These are phyloP conservation scores for Melipona beecheii DNA, from an alignment of 2,888 invertebrate species.

Conservation along the genomic window DNA sequence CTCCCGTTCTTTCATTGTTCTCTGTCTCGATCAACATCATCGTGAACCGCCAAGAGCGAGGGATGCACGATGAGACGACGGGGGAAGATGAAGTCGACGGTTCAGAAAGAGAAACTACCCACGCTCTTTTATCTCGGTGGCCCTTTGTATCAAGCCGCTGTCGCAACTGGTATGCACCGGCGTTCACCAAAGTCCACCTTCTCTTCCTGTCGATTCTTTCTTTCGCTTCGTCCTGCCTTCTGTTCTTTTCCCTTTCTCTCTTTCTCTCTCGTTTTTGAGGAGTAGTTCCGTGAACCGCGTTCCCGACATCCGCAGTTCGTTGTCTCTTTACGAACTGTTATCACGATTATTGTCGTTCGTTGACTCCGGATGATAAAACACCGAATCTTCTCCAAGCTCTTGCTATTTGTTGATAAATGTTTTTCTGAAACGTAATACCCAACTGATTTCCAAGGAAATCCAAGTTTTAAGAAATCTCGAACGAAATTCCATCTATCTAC, in stretches of 20 bases:
- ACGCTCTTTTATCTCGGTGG: constrained; percentile 68
- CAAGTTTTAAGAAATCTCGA: too few relatives aligned
- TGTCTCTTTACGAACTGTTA: constrained; percentile 18
- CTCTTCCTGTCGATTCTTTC: constrained; percentile 63
- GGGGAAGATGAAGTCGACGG: constrained; percentile 65
- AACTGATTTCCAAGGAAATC: too few relatives aligned
- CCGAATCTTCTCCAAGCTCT: neutral
- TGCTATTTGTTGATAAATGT: neutral
- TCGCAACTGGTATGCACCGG: constrained; percentile 67
- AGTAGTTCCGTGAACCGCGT: constrained; percentile 27
- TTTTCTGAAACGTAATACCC: too few relatives aligned
- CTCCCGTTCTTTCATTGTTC: neutral
- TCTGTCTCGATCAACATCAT: constrained; percentile 40
- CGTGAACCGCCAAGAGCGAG: constrained; percentile 32
- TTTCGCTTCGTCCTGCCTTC: constrained; percentile 18
- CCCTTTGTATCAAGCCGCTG: constrained; percentile 69
- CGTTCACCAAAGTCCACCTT: constrained; percentile 61
- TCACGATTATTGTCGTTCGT: constrained; percentile 22
- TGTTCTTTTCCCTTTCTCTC: neutral
- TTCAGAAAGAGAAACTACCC: constrained; percentile 69
- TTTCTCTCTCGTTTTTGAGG: neutral
- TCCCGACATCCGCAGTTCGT: constrained; percentile 36
- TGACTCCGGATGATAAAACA: constrained; percentile 1
- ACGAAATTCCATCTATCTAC: neutral
- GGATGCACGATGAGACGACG: constrained; percentile 43